Conservation (phyloP, 1,140 invertebrate genomes). For the Drosophila baimaii region DNA sequence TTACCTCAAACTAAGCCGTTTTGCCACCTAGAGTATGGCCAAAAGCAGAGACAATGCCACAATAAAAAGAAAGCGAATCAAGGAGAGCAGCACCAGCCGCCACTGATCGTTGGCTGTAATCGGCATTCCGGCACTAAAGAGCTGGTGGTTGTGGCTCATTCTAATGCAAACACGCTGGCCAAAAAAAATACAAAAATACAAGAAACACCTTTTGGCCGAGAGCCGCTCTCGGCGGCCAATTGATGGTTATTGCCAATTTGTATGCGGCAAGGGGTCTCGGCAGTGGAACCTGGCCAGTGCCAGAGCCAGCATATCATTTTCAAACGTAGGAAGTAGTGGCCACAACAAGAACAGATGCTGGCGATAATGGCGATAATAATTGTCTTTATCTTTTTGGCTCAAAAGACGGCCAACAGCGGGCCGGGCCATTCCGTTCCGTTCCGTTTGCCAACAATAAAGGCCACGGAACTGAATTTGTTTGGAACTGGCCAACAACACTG, state of each 20-base stretch:
- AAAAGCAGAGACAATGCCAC: constrained; percentile 26
- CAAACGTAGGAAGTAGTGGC: constrained; percentile 60
- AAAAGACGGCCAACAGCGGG: constrained; percentile 55
- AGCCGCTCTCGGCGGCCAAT: constrained; percentile 62
- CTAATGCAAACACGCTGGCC: constrained; percentile 74
- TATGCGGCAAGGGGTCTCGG: constrained; percentile 50
- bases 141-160: constrained; percentile 61
- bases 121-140: constrained; percentile 52
- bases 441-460: constrained; percentile 52
- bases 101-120: constrained; percentile 53
- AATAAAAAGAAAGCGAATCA: constrained; percentile 57
- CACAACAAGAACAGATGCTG: constrained; percentile 71
- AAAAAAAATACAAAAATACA: not conserved
- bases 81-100: constrained; percentile 36
- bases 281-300: constrained; percentile 11
- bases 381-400: constrained; percentile 79
- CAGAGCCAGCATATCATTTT: constrained; percentile 66
- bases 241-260: constrained; percentile 83
- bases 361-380: constrained; percentile 83
- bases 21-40: constrained; percentile 23
- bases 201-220: constrained; percentile 52
- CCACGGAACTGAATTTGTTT: constrained; percentile 37
- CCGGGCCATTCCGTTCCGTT: constrained; percentile 41
- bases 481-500: constrained; percentile 28
- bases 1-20: not conserved